Evolutionary conservation across 2,888 invertebrate genomes (phyloP), one percentile per base, ranked within the genome.

Genomic region (Aspidiotus rigidus): DNA sequence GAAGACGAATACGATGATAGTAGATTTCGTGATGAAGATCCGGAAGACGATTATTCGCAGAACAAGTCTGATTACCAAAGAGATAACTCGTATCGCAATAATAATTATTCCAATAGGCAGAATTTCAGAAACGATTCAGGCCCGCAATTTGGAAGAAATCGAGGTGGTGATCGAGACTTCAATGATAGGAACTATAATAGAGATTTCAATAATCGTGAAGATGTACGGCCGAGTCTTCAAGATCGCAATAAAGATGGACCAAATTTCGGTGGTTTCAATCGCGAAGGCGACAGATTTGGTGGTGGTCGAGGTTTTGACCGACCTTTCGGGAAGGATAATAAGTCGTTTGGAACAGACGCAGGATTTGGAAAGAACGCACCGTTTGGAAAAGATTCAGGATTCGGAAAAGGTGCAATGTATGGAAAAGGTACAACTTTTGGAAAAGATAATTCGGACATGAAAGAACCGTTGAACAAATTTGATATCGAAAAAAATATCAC

Each of bases 1-100:
- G 69, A 69, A 63, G 69, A 69, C 39, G 69, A 69, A 42, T 69
- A 69, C 57, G 69, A 69, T 57, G 69, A 69, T 49, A 69, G 69
- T 49, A 40, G 69, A n/a, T 69, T 69, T 44, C 53, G 69, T 16
- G 69, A 69, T 49, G 62, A 62, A 0, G 69, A 69, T n/a, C 67
- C 67, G 8, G 8, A 28, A 39, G 59, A 59, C 28, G 53, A 53
- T 49, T 42, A 42, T 7, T 60, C 59, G 40, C 44, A 28, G 8
- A 67, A 39, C 39, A 53, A 40, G 7, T 55, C 64, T 10, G 41
- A 67, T 2, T 67, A 39, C 44, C 42, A 67, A 13, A 67, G 57
- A 39, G 42, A 59, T n/a, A 60, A 59, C 39, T 28, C 13, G 10
- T 10, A 44, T 40, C 49, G 59, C 53, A 60, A 60, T 57, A 16